Percentiles rank a stretch among this genome's conserved stretches.
phyloP scores from a whole-genome alignment of 2,113 vertebrate genomes.

The Mormyrus lacerda region DNA sequence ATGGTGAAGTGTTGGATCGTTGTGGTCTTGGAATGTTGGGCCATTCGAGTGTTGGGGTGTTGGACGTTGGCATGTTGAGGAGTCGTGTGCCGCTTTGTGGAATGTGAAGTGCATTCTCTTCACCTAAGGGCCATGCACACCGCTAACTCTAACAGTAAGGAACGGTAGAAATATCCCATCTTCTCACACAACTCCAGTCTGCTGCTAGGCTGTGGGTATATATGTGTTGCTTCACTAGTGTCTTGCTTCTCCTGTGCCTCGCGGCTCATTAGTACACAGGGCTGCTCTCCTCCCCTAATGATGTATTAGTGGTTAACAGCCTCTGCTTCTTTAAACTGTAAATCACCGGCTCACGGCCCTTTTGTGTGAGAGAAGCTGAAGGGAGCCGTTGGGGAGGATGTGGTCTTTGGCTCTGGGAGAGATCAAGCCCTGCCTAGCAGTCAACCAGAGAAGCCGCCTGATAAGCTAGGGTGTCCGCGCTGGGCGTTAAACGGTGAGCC shows the following conservation, averaged over 20 bases:
- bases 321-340: conserved; percentile 6
- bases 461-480: background rate
- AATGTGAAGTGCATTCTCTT: background rate
- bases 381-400: background rate
- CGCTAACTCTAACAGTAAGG: background rate
- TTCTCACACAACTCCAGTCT: background rate
- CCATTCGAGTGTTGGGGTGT: too few species aligned
- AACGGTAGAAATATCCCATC: background rate
- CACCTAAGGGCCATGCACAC: background rate
- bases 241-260: background rate
- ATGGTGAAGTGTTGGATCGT: background rate
- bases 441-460: background rate
- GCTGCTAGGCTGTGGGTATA: background rate
- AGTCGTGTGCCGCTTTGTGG: background rate
- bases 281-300: background rate
- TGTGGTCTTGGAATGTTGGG: background rate
- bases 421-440: background rate
- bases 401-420: background rate
- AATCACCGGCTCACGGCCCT: background rate
- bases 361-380: background rate
- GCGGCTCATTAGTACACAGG: conserved; percentile 6
- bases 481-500: background rate
- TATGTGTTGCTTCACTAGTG: background rate
- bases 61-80: background rate
- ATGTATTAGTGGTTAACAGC: conserved; percentile 3